Base-by-base conservation (phyloP, 2,888 invertebrate species). In the Smittia aterrima region DNA sequence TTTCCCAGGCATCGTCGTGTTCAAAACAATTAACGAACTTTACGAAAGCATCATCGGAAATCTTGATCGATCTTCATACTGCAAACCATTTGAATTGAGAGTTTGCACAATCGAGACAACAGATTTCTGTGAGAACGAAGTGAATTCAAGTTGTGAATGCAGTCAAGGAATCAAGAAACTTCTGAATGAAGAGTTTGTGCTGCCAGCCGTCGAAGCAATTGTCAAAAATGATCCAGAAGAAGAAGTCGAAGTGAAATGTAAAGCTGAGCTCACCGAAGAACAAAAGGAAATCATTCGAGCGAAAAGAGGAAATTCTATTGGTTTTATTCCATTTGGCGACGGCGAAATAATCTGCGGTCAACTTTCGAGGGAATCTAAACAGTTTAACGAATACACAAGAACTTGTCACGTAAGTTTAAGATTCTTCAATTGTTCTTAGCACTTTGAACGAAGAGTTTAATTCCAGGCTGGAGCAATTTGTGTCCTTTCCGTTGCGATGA, bases 401-500 rank as follows among this genome's bases (percentile, higher is more conserved):
- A 40, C 54, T n/a, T 62, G 20, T 7, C 72, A 73, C 32, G 72
- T 71, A 27, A 70, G 54, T 18, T 16, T 27, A 25, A 24, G 4
- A 2, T 24, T 32, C 32, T 66, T 66, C 1, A 27, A 32, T 3
- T 16, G 25, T 6, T 27, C 62, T 22, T 22, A 47, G 11, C 38
- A 11, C 38, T n/a, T 47, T 16, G 47, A 47, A 47, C 6, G 47
- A 47, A 11, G 6, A 11, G 4, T 47, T n/a, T 47, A 2, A 3
- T 47, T 11, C 13, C 47, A 72, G 72, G 25, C 74, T n/a, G 27
- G 22, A 1, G 74, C 74, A 47, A 74, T 74, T 6, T 66, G 74
- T 9, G 1, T 74, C 1, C 6, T 25, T 1, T 38, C 66, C 0
- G 47, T 22, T 20, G 66, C 66, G 0, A 74, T 66, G 64, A 64